These are phyloP conservation scores for Contarinia nasturtii DNA, from an alignment of 1,140 invertebrate species.

Conservation along the genomic window DNA sequence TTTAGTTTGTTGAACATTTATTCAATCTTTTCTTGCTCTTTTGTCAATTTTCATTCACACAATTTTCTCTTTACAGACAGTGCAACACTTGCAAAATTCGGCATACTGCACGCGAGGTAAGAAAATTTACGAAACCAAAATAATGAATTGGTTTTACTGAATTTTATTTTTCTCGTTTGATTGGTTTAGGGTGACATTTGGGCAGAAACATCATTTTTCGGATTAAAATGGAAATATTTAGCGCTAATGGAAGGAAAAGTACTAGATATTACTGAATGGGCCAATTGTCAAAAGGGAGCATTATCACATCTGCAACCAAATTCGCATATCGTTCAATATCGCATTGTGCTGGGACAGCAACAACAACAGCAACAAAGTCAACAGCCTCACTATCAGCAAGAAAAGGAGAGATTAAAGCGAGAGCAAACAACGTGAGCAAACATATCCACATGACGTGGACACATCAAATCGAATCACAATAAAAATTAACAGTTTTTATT, in stretches of 20 bases:
- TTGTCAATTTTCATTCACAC: too few species aligned
- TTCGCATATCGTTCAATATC: slow-evolving; percentile 78
- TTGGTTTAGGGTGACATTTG: slow-evolving; percentile 71
- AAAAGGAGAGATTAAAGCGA: slow-evolving; percentile 10
- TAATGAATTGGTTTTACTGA: not conserved
- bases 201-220: slow-evolving; percentile 73
- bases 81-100: slow-evolving; percentile 77
- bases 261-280: slow-evolving; percentile 92
- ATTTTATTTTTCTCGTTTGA: slow-evolving; percentile 3
- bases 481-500: slow-evolving; percentile 1
- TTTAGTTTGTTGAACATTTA: too few species aligned
- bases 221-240: slow-evolving; percentile 81
- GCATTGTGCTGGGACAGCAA: slow-evolving; percentile 61
- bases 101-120: slow-evolving; percentile 78
- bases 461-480: not conserved
- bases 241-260: slow-evolving; percentile 91
- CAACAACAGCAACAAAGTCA: slow-evolving; percentile 25
- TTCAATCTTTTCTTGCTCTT: too few species aligned
- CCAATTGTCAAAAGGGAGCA: slow-evolving; percentile 73
- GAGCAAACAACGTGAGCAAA: slow-evolving; percentile 5
- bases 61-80: too few species aligned
- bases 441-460: not conserved
- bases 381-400: slow-evolving; percentile 18
- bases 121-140: slow-evolving; percentile 2
- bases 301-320: slow-evolving; percentile 64